Conservation (phyloP, 2,888 invertebrate species). For the Eupithecia centaureata region DNA sequence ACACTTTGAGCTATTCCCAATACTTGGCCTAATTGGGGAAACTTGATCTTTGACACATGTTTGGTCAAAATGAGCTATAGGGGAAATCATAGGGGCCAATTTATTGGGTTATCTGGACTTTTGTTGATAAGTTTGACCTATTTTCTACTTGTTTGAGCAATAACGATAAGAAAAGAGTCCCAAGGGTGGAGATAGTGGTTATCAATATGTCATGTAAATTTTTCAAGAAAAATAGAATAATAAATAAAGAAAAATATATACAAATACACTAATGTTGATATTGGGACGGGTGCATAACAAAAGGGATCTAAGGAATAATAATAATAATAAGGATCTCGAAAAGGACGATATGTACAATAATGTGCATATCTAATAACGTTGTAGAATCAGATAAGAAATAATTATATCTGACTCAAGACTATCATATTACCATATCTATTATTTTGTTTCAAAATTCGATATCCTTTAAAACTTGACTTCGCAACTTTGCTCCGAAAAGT, state of each 20-base stretch:
- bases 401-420: background rate
- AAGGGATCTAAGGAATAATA: no score
- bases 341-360: background rate
- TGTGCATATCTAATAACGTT: no score
- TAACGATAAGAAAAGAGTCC: background rate
- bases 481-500: background rate
- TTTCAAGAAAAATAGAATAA: background rate
- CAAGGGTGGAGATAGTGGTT: background rate
- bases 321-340: background rate
- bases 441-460: background rate
- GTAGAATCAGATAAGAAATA: background rate
- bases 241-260: background rate
- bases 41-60: background rate
- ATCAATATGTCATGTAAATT: background rate
- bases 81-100: background rate
- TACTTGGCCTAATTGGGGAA: background rate
- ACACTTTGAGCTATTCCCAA: background rate
- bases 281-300: no score
- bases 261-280: background rate
- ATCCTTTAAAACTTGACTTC: slow-evolving; percentile 10
- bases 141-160: background rate
- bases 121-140: background rate
- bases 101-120: background rate
- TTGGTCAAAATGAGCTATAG: slow-evolving; percentile 1
- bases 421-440: background rate